Percentiles rank a stretch among this genome's conserved stretches.
Conservation (phyloP, 2,888 invertebrate genomes). For the Archips crataeganus region DNA sequence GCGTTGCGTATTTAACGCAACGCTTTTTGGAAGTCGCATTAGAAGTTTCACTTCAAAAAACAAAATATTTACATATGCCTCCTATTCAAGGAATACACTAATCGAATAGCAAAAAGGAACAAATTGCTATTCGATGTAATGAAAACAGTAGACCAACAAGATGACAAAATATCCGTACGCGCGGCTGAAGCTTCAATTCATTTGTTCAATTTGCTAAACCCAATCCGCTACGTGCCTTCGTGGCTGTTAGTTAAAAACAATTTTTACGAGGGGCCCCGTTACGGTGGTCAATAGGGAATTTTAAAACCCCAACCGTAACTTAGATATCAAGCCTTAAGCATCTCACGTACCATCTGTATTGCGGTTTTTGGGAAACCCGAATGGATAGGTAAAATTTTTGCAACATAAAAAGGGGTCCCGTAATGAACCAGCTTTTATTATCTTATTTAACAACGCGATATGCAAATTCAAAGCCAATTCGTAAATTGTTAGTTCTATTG, state of each 20-base stretch:
- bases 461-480: conserved; percentile 33
- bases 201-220: conserved; percentile 29
- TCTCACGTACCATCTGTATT: conserved; percentile 84
- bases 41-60: no score
- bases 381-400: conserved; percentile 63
- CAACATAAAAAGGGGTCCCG: conserved; percentile 41
- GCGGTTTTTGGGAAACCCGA: conserved; percentile 66
- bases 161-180: conserved; percentile 10
- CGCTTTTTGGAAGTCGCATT: no score
- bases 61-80: no score
- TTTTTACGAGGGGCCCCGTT: conserved; percentile 58
- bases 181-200: conserved; percentile 9
- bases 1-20: no score
- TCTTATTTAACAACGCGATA: conserved; percentile 24
- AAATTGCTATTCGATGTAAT: no score
- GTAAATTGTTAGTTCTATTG: conserved; percentile 32
- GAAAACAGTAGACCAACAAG: not conserved
- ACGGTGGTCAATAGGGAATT: conserved; percentile 57
- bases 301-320: conserved; percentile 76
- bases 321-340: conserved; percentile 65
- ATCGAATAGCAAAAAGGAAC: not conserved
- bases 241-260: conserved; percentile 45
- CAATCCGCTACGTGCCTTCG: conserved; percentile 33
- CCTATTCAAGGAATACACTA: not conserved
- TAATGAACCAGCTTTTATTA: conserved; percentile 32